Evolutionary conservation across 2,888 invertebrate species (phyloP).

Genomic region (Venustoraphidia nigricollis): DNA sequence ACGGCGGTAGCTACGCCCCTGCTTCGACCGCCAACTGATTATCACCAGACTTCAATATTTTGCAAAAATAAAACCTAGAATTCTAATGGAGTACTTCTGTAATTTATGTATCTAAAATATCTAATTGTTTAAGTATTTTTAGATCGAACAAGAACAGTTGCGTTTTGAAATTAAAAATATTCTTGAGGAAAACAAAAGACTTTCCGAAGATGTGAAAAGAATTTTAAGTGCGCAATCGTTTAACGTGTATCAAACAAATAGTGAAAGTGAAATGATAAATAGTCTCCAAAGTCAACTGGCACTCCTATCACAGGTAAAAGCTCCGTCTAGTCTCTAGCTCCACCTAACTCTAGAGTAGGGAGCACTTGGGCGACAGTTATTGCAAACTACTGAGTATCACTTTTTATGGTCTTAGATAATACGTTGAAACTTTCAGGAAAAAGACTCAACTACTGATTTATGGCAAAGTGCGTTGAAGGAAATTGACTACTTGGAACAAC

Average conservation of each 20-base stretch:
- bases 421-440: constrained; percentile 33
- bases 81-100: too few species aligned
- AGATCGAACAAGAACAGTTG: constrained; percentile 22
- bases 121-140: constrained; percentile 7
- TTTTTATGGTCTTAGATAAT: not conserved
- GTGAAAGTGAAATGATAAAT: constrained; percentile 20
- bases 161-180: constrained; percentile 21
- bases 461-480: constrained; percentile 53
- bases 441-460: constrained; percentile 43
- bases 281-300: constrained; percentile 26
- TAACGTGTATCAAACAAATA: constrained; percentile 11
- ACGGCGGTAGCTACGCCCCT: too few species aligned
- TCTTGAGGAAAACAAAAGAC: constrained; percentile 24
- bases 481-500: constrained; percentile 48
- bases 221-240: constrained; percentile 9
- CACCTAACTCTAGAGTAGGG: too few species aligned
- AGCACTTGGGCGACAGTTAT: too few species aligned
- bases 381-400: too few species aligned
- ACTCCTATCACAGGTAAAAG: constrained; percentile 20
- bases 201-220: constrained; percentile 17
- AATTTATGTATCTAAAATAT: not conserved
- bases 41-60: too few species aligned
- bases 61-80: too few species aligned
- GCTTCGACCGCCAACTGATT: too few species aligned
- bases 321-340: too few species aligned